Conservation (phyloP, 2,113 vertebrate genomes). For the Sitta europaea region DNA sequence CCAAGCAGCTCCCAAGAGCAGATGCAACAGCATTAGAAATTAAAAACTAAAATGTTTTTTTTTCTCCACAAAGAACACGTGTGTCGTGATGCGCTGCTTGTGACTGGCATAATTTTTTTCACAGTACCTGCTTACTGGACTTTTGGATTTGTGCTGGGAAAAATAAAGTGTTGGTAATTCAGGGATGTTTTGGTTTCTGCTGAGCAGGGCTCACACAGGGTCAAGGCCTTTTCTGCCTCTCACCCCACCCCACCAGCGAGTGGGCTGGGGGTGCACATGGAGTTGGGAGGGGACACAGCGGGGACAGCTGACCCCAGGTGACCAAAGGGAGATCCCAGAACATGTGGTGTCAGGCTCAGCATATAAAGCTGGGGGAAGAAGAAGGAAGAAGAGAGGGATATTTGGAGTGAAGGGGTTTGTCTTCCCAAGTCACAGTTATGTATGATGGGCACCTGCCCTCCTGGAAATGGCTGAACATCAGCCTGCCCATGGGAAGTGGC, state of each 20-base stretch:
- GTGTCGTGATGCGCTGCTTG: not conserved
- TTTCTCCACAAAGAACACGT: not conserved
- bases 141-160: not conserved
- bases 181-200: not conserved
- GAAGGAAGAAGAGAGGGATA: accelerated
- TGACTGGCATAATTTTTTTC: not conserved
- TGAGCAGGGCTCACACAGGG: not conserved
- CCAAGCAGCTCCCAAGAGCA: not conserved
- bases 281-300: accelerated
- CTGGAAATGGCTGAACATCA: not conserved
- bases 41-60: not conserved
- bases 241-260: accelerated
- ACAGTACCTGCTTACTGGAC: not conserved
- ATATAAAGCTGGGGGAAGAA: not conserved
- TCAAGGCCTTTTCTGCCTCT: not conserved
- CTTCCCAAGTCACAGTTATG: not conserved
- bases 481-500: not conserved
- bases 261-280: not conserved
- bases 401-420: not conserved
- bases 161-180: not conserved
- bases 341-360: accelerated
- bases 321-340: not conserved
- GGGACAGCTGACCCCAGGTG: not conserved
- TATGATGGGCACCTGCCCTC: not conserved
- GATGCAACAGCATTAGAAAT: not conserved